Percentiles rank a stretch among this genome's conserved stretches.
Evolutionary conservation across 2,888 invertebrate genomes (phyloP).

Genomic region (Drosophila helvetica): DNA sequence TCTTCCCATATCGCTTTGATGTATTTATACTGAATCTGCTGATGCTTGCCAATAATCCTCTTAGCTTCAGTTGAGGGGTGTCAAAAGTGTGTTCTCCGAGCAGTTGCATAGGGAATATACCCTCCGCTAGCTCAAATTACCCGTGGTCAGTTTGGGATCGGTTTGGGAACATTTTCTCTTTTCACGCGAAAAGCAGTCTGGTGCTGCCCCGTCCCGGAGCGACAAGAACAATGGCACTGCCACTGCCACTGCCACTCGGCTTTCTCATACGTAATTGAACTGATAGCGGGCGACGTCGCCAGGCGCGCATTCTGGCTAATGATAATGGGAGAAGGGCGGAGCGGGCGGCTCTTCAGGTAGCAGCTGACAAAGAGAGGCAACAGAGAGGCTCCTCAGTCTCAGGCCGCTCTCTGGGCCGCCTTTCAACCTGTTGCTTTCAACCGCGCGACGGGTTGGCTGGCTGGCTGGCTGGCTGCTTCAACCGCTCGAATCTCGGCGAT

Average conservation of each 20-base stretch:
- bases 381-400: neutral
- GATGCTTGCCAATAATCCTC: neutral
- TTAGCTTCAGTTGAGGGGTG: neutral
- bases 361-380: constrained; percentile 33
- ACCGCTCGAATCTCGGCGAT: constrained; percentile 64
- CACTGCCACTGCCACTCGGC: constrained; percentile 25
- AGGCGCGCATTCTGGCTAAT: constrained; percentile 64
- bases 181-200: constrained; percentile 51
- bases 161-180: constrained; percentile 50
- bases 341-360: constrained; percentile 72
- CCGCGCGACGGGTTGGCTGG: constrained; percentile 17
- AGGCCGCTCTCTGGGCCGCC: constrained; percentile 8
- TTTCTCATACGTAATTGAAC: constrained; percentile 74
- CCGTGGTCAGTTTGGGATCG: constrained; percentile 39
- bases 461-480: constrained; percentile 39
- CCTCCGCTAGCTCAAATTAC: neutral
- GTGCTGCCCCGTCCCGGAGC: neutral
- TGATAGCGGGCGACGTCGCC: constrained; percentile 65
- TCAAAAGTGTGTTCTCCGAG: neutral
- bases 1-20: neutral
- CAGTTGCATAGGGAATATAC: constrained; percentile 8
- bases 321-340: constrained; percentile 76
- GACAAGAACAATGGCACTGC: constrained; percentile 40
- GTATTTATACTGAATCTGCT: neutral
- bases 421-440: constrained; percentile 70